Percentiles rank a stretch among this genome's conserved stretches.
phyloP scores from a whole-genome alignment of 2,888 invertebrate species.

The Kuschelorhynchus macadamiae region DNA sequence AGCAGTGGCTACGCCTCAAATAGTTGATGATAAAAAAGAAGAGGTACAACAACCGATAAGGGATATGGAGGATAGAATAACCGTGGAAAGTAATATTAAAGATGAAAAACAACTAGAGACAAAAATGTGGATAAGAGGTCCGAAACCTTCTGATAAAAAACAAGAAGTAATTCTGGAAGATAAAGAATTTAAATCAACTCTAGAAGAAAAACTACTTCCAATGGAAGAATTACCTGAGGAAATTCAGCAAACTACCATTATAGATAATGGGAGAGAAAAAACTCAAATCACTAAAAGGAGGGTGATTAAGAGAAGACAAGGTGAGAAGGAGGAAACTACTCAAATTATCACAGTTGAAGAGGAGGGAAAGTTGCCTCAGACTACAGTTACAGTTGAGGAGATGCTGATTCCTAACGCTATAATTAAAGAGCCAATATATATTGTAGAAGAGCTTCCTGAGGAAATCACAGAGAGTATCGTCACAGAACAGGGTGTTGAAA shows the following conservation, averaged over 20 bases:
- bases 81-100: conserved; percentile 51
- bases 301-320: conserved; percentile 21
- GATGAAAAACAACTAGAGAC: conserved; percentile 60
- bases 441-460: conserved; percentile 59
- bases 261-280: conserved; percentile 55
- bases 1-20: conserved; percentile 4
- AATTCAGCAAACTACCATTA: conserved; percentile 54
- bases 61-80: conserved; percentile 43
- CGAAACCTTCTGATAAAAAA: conserved; percentile 39
- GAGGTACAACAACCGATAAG: conserved; percentile 15
- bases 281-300: conserved; percentile 45
- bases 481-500: conserved; percentile 52
- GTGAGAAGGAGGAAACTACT: conserved; percentile 28
- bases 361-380: conserved; percentile 51
- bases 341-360: conserved; percentile 41
- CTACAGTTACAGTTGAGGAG: conserved; percentile 22
- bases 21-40: not conserved
- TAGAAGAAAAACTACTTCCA: conserved; percentile 26
- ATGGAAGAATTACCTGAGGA: conserved; percentile 52
- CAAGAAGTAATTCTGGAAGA: conserved; percentile 27
- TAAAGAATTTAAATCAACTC: conserved; percentile 35
- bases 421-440: conserved; percentile 29
- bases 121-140: conserved; percentile 47
- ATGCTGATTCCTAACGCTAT: not conserved
- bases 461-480: conserved; percentile 56